Conservation (phyloP, 2,113 vertebrate genomes). For the Microcebus griseorufus region DNA sequence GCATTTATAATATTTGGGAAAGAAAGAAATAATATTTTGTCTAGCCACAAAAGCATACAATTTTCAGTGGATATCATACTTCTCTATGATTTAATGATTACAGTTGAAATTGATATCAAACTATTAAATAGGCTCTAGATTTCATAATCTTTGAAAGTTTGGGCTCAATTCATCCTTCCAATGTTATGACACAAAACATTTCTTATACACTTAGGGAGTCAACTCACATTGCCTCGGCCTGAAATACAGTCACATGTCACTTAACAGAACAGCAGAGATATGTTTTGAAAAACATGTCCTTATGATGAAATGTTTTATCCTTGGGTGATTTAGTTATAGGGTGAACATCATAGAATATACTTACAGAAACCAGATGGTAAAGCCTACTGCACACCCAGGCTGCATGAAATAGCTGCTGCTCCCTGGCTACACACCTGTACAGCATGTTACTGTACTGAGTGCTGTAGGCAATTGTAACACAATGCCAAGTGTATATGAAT, state of each 20-base stretch:
- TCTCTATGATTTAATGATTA: neutral
- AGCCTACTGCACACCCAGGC: neutral
- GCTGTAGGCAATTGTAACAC: neutral
- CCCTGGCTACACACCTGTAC: neutral
- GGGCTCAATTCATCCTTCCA: neutral
- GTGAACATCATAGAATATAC: neutral
- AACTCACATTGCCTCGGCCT: accelerated
- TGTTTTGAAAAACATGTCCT: neutral
- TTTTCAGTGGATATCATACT: neutral
- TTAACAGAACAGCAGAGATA: no score
- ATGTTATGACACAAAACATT: neutral
- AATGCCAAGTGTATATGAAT: neutral
- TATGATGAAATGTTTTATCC: neutral
- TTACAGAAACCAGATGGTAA: neutral
- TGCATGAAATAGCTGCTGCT: neutral
- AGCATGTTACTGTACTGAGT: neutral
- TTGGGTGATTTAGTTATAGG: neutral
- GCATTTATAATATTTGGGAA: neutral
- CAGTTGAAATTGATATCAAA: neutral
- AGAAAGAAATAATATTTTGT: neutral
- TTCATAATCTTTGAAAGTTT: neutral
- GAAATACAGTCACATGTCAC: neutral
- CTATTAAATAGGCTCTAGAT: neutral
- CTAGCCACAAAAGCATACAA: neutral
- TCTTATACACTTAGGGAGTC: neutral